These are phyloP conservation scores for Drosophila atripex DNA, from an alignment of 2,888 invertebrate genomes.

Conservation along the genomic window DNA sequence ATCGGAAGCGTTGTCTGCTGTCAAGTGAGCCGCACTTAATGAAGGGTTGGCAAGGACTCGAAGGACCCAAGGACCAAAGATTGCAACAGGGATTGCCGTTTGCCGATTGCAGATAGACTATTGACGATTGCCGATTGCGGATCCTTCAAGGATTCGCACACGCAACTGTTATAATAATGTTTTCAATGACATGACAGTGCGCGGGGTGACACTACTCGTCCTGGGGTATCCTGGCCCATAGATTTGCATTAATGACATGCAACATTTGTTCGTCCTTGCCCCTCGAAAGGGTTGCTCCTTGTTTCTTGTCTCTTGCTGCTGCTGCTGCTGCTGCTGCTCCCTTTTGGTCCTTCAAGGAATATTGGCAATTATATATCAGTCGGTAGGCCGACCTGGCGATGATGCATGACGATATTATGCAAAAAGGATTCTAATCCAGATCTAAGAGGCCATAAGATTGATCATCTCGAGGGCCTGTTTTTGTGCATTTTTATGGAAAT, in stretches of 20 bases:
- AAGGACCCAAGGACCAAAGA: conserved; percentile 1
- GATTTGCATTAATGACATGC: conserved; percentile 76
- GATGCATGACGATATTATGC: conserved; percentile 44
- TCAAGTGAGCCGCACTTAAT: conserved; percentile 79
- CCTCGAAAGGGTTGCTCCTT: conserved; percentile 24
- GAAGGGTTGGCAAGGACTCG: conserved; percentile 36
- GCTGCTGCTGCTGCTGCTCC: no score
- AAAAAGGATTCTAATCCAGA: conserved; percentile 33
- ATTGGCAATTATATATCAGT: conserved; percentile 44
- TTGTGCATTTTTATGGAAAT: conserved; percentile 15
- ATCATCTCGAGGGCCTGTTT: conserved; percentile 33
- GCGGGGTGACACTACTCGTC: conserved; percentile 2
- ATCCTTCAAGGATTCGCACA: neutral
- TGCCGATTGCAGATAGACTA: conserved; percentile 25
- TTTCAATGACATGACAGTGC: conserved; percentile 68
- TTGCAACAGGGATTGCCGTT: conserved; percentile 26
- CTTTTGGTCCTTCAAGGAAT: conserved; percentile 19
- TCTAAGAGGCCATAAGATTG: conserved; percentile 39
- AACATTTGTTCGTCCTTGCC: conserved; percentile 48
- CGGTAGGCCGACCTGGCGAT: conserved; percentile 28
- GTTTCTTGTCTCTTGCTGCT: neutral
- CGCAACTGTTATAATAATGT: conserved; percentile 74
- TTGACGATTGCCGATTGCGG: conserved; percentile 21
- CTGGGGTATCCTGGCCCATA: conserved; percentile 35
- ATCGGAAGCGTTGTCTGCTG: conserved; percentile 38